These are phyloP conservation scores for Sylvia atricapilla DNA, from an alignment of 2,113 vertebrate genomes.

Conservation along the genomic window DNA sequence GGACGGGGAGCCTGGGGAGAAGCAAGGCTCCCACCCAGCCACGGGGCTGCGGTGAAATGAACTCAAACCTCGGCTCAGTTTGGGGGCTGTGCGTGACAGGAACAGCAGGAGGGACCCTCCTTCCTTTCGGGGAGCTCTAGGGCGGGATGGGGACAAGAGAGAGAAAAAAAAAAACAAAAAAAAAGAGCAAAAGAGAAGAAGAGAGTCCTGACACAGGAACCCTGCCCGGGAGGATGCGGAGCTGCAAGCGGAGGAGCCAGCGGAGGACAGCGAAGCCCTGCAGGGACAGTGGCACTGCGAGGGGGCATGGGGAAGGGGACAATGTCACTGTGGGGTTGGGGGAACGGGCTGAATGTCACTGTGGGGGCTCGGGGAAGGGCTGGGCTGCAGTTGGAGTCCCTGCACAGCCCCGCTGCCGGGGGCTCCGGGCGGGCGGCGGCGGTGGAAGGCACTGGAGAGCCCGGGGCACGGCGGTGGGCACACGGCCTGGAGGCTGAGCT, in stretches of 20 bases:
- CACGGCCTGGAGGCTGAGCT: not conserved
- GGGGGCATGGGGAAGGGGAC: not conserved
- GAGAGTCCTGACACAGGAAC: not conserved
- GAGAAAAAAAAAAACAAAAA: fast-evolving
- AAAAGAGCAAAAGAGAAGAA: not conserved
- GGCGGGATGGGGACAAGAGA: not conserved
- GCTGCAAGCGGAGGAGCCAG: not conserved
- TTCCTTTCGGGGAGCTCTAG: not conserved
- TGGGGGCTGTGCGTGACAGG: not conserved
- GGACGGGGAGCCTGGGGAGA: not conserved
- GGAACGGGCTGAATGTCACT: not conserved
- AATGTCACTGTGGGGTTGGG: not conserved
- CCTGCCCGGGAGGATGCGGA: not conserved
- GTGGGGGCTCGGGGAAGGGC: not conserved
- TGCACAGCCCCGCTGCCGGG: not conserved
- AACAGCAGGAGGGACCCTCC: not conserved
- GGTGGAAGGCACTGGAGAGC: not conserved
- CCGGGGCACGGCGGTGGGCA: fast-evolving
- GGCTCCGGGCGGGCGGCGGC: not conserved
- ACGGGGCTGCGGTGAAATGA: not conserved
- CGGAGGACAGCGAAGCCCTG: not conserved
- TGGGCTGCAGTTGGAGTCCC: not conserved
- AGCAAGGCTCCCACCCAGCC: not conserved
- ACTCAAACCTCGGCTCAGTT: conserved; percentile 9
- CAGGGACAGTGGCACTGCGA: not conserved